A percentile compares a stretch with the other conserved stretches of the same genome.
Conservation (phyloP, 2,113 vertebrate genomes). For the Rhadina sibilatrix region DNA sequence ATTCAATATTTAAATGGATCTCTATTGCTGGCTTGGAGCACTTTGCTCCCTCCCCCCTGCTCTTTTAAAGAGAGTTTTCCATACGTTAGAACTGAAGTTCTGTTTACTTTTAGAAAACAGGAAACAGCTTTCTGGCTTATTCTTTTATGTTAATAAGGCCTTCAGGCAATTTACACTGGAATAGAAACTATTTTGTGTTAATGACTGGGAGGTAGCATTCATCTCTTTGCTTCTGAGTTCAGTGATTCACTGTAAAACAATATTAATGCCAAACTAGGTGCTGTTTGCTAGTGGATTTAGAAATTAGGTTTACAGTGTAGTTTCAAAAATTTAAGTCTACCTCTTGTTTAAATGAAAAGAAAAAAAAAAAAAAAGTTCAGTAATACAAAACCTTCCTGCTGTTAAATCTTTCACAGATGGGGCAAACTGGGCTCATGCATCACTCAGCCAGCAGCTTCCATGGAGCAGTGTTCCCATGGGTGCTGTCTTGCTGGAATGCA, state of each 20-base stretch:
- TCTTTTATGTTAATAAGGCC: background rate
- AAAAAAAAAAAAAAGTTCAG: background rate
- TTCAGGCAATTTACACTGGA: background rate
- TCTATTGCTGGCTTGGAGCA: rapidly evolving
- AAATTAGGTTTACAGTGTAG: background rate
- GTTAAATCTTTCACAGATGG: constrained; percentile 5
- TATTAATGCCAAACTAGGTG: background rate
- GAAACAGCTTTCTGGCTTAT: background rate
- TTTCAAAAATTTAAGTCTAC: background rate
- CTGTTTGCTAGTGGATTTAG: background rate
- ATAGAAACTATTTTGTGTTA: background rate
- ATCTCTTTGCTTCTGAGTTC: background rate
- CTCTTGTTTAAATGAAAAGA: background rate
- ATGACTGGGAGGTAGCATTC: background rate
- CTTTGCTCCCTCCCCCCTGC: background rate
- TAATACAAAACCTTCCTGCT: background rate
- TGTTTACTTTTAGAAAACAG: constrained; percentile 40
- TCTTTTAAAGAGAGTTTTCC: background rate
- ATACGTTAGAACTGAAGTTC: background rate
- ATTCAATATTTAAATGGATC: background rate
- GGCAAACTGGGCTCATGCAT: background rate
- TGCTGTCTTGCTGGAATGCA: background rate
- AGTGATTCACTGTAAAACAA: background rate
- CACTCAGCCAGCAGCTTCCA: background rate
- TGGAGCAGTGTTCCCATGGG: background rate